Evolutionary conservation across 2,113 vertebrate species (phyloP).

Genomic region (Lutjanus erythropterus): DNA sequence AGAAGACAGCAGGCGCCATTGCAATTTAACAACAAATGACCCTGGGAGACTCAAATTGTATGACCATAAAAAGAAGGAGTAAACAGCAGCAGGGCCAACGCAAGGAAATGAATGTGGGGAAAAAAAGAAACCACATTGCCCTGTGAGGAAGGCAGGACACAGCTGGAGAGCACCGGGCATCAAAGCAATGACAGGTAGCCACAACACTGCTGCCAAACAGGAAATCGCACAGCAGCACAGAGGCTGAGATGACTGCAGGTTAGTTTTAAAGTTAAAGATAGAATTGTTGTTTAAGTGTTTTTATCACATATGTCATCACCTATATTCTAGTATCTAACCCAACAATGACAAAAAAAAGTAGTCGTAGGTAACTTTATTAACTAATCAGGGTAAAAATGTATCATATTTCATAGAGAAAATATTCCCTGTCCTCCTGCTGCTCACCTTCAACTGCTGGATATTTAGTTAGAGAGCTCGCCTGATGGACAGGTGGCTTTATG

Average conservation of each 20-base stretch:
- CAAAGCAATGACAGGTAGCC: not conserved
- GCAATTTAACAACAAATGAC: slow-evolving; percentile 18
- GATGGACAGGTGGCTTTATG: no score
- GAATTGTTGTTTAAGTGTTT: no score
- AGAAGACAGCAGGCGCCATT: not conserved
- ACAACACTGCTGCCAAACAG: slow-evolving; percentile 16
- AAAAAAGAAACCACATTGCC: not conserved
- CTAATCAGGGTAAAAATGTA: no score
- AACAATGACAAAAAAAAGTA: no score
- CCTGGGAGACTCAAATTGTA: not conserved
- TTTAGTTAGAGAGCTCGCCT: no score
- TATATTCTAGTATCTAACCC: no score
- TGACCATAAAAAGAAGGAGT: slow-evolving; percentile 1
- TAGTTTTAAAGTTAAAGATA: not conserved
- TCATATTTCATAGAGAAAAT: no score
- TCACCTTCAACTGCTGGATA: no score
- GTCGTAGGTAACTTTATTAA: no score
- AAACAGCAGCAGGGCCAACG: slow-evolving; percentile 7
- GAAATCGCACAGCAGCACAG: slow-evolving; percentile 18
- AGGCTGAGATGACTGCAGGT: not conserved
- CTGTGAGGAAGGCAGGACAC: slow-evolving; percentile 6
- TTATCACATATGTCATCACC: no score
- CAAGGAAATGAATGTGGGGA: not conserved
- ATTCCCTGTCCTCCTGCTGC: no score
- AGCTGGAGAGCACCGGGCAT: slow-evolving; percentile 22